Percentiles rank a stretch among this genome's conserved stretches.
These are phyloP conservation scores for Platycercus adscitus DNA, from an alignment of 2,113 vertebrate species.

Conservation along the genomic window DNA sequence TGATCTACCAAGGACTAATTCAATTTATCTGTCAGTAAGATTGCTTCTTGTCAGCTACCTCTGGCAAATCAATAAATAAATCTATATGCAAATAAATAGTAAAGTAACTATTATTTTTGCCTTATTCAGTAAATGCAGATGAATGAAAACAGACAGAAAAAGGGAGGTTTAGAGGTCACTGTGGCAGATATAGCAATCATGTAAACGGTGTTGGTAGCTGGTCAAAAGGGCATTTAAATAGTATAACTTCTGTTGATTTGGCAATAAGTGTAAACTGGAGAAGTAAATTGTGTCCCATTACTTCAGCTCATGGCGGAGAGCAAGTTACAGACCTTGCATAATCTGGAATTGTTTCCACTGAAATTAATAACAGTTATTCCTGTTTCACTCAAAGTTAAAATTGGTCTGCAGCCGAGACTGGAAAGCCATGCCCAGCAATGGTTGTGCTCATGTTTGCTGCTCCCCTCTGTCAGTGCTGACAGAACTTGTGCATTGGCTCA, in stretches of 20 bases:
- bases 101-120: not conserved
- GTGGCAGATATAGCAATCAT: not conserved
- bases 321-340: not conserved
- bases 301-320: not conserved
- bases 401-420: not conserved
- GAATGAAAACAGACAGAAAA: not conserved
- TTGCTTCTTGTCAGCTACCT: not conserved
- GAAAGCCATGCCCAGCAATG: not conserved
- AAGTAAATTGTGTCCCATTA: not conserved
- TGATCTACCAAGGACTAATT: not conserved
- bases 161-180: not conserved
- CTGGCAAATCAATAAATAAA: slow-evolving; percentile 6
- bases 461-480: rapidly evolving
- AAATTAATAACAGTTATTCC: not conserved
- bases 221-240: not conserved
- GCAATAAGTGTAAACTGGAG: not conserved
- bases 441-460: not conserved
- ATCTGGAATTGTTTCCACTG: not conserved
- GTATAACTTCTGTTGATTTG: not conserved
- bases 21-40: not conserved
- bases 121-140: not conserved
- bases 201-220: not conserved
- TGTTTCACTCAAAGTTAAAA: not conserved
- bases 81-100: slow-evolving; percentile 3
- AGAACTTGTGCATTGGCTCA: not conserved